phyloP scores from a whole-genome alignment of 2,797 vertebrate species.

The Oophaga sylvatica region DNA sequence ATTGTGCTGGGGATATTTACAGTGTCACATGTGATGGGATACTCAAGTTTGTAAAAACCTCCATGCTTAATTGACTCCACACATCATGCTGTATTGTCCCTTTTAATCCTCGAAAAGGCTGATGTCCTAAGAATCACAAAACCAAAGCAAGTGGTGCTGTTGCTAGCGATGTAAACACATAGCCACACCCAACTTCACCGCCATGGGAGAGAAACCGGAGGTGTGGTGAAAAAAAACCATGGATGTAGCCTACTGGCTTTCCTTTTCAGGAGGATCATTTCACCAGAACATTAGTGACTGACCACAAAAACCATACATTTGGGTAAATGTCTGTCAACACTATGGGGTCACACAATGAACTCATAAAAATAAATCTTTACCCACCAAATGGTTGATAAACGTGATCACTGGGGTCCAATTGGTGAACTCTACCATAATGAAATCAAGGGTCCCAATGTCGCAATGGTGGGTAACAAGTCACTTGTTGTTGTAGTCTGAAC shows the following conservation, averaged over 20 bases:
- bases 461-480: too few relatives aligned
- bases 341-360: not conserved
- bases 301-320: not conserved
- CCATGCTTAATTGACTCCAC: conserved; percentile 75
- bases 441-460: too few relatives aligned
- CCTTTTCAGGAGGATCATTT: not conserved
- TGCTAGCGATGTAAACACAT: not conserved
- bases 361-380: not conserved
- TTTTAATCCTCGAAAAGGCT: conserved; percentile 68
- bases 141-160: conserved; percentile 45
- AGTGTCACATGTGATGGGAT: conserved; percentile 79
- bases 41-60: conserved; percentile 76
- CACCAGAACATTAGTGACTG: not conserved
- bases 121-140: conserved; percentile 68
- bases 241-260: not conserved
- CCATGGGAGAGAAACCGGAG: too few relatives aligned
- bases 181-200: not conserved
- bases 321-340: not conserved
- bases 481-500: too few relatives aligned
- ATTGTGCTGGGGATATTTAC: conserved; percentile 84
- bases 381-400: too few relatives aligned
- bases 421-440: too few relatives aligned
- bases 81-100: conserved; percentile 72
- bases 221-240: not conserved
- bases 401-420: too few relatives aligned